A percentile compares a stretch with the other conserved stretches of the same genome.
These are phyloP conservation scores for Morpho achilles DNA, from an alignment of 2,888 invertebrate species.

Conservation along the genomic window DNA sequence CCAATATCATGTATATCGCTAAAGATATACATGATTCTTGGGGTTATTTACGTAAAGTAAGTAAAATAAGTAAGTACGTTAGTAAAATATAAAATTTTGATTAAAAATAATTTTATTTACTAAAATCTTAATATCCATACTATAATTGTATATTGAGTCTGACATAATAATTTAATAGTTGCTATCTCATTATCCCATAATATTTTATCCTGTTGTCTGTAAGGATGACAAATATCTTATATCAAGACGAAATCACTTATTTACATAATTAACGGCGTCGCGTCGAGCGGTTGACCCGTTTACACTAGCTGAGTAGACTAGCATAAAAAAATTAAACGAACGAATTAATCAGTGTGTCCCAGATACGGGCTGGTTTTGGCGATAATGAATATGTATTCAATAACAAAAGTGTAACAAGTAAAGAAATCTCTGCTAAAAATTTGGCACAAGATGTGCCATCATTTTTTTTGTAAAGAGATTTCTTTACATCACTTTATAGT, in stretches of 20 bases:
- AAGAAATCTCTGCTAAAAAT: background rate
- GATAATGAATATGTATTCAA: constrained; percentile 33
- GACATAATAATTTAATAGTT: no score
- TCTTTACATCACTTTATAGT: no score
- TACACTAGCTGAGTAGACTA: constrained; percentile 38
- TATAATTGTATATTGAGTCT: no score
- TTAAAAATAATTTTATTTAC: no score
- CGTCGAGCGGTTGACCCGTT: constrained; percentile 44
- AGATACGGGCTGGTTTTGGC: constrained; percentile 58
- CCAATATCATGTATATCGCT: no score
- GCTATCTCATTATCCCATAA: constrained; percentile 3
- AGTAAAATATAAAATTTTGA: no score
- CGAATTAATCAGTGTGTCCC: constrained; percentile 48
- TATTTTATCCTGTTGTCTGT: constrained; percentile 8
- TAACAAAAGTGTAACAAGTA: background rate
- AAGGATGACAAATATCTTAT: constrained; percentile 8
- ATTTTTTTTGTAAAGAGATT: no score
- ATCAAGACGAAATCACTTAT: constrained; percentile 32
- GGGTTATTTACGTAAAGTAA: no score
- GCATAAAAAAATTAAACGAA: constrained; percentile 45
- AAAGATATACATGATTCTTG: no score
- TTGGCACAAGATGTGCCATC: no score
- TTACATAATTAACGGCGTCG: constrained; percentile 41
- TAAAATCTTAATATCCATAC: no score
- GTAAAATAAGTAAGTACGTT: no score